Evolutionary conservation across 2,888 invertebrate species (phyloP).

Genomic region (Leptinotarsa rubiginosa): DNA sequence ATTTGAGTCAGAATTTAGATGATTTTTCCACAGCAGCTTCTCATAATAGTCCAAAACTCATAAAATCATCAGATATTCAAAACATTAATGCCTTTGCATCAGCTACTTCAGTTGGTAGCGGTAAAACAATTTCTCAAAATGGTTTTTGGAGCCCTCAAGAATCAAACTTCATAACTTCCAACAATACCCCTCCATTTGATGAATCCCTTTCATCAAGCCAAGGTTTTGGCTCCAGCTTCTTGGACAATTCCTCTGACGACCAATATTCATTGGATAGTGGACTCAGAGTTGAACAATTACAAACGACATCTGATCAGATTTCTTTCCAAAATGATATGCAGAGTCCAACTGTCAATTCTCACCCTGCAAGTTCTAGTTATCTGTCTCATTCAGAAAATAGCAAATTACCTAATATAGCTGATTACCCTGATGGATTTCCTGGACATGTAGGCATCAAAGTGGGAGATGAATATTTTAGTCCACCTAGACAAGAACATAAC

Average conservation of each 20-base stretch:
- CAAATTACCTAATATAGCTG: conserved; percentile 21
- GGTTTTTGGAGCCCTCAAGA: background rate
- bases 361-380: background rate
- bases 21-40: conserved; percentile 28
- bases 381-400: background rate
- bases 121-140: background rate
- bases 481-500: background rate
- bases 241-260: background rate
- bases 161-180: background rate
- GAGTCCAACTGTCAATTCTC: background rate
- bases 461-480: background rate
- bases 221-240: background rate
- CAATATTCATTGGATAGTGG: background rate
- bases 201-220: background rate
- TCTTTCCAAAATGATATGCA: background rate
- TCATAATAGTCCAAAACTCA: conserved; percentile 16
- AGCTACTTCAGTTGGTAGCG: too few species aligned
- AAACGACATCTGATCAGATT: background rate
- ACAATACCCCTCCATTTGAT: background rate
- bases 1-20: conserved; percentile 32
- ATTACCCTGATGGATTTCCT: conserved; percentile 27
- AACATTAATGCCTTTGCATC: background rate
- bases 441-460: background rate
- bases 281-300: background rate
- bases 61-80: background rate